Conservation (phyloP, 2,797 vertebrate species). For the Florisuga fusca region DNA sequence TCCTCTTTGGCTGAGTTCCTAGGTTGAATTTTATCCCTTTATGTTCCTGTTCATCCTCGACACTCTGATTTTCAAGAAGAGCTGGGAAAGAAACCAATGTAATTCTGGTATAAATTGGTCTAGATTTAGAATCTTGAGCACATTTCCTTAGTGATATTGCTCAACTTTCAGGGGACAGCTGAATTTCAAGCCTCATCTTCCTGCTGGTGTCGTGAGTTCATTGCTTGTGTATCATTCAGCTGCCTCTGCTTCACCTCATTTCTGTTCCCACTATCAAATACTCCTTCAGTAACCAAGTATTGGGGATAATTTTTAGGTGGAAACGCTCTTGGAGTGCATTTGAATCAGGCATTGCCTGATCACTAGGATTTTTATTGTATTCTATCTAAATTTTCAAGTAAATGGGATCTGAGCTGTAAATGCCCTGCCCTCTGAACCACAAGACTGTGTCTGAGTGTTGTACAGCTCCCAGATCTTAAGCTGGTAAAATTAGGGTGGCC, state of each 20-base stretch:
- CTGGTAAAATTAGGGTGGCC: rapidly evolving
- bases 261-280: rapidly evolving
- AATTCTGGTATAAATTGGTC: neutral
- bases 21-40: neutral
- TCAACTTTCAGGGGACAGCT: neutral
- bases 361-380: neutral
- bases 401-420: neutral
- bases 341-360: neutral
- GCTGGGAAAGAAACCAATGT: neutral
- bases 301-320: neutral
- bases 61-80: neutral
- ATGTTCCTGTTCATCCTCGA: neutral
- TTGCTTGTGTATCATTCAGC: neutral
- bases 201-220: no score
- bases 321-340: neutral
- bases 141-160: neutral
- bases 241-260: neutral
- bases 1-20: rapidly evolving
- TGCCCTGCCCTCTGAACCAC: rapidly evolving
- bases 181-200: neutral
- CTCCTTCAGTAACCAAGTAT: rapidly evolving
- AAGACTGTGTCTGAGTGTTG: no score
- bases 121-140: neutral
- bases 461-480: rapidly evolving
- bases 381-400: neutral